Conservation (phyloP, 2,113 vertebrate genomes). For the Saiga tatarica region DNA sequence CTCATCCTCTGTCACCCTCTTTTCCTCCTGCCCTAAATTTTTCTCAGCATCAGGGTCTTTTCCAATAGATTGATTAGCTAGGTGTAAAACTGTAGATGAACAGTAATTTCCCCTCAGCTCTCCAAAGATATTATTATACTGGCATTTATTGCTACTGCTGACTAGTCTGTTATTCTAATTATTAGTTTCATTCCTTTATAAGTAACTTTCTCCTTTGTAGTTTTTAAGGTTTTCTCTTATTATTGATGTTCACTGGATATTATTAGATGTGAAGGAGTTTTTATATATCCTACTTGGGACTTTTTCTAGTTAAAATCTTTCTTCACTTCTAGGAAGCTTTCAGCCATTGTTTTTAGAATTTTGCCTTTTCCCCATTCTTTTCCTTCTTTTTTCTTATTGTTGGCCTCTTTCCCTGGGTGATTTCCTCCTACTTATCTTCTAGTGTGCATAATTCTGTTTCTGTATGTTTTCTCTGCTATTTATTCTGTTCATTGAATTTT, state of each 20-base stretch:
- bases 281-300: neutral
- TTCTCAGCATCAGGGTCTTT: neutral
- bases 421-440: neutral
- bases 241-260: neutral
- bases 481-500: neutral
- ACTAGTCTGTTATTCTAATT: neutral
- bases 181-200: neutral
- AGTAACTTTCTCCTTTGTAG: neutral
- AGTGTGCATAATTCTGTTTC: neutral
- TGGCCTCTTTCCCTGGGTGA: neutral
- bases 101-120: neutral
- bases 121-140: neutral
- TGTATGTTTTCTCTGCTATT: neutral
- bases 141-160: neutral
- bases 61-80: neutral
- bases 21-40: neutral
- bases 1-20: neutral
- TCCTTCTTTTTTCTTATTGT: neutral
- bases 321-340: conserved; percentile 22
- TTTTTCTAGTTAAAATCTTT: neutral
- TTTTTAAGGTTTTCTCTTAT: neutral
- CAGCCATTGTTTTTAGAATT: neutral
- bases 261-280: neutral
- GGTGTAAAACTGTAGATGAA: neutral
- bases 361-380: neutral